Conservation (phyloP, 2,113 vertebrate genomes). For the Seriola quinqueradiata region DNA sequence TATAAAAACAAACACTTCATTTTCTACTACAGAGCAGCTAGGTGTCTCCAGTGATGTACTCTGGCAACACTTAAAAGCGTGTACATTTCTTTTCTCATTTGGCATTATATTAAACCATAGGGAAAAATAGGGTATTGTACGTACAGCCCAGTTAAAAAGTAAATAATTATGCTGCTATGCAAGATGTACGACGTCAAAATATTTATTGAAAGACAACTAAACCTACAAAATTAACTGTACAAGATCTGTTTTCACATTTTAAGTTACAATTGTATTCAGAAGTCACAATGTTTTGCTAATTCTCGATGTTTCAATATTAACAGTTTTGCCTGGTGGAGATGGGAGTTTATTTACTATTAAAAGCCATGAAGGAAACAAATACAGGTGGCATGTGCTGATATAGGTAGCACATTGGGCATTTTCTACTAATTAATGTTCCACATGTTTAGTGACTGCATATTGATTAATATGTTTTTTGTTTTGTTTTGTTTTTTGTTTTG, state of each 20-base stretch:
- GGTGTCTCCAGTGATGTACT: background rate
- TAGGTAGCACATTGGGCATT: background rate
- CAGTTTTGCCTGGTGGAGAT: too few species aligned
- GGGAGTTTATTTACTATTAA: too few species aligned
- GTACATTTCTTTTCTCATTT: background rate
- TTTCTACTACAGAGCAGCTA: background rate
- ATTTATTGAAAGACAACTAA: background rate
- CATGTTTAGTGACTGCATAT: background rate
- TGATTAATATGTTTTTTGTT: background rate
- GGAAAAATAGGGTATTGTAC: background rate
- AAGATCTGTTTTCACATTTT: background rate
- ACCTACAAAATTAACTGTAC: background rate
- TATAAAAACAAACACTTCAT: background rate
- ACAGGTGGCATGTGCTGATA: background rate
- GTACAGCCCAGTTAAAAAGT: background rate
- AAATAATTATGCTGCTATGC: background rate
- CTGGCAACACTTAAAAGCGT: slow-evolving; percentile 11
- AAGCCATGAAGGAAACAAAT: too few species aligned
- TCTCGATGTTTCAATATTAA: background rate
- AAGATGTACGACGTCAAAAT: background rate
- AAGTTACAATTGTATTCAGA: background rate
- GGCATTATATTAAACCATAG: background rate
- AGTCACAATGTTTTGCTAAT: background rate
- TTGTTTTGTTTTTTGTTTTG: too few species aligned
- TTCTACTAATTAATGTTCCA: background rate